Base-by-base conservation (phyloP, 37 sponge, comb jelly and placozoan species). In the Cladorhizidae sp. region DNA sequence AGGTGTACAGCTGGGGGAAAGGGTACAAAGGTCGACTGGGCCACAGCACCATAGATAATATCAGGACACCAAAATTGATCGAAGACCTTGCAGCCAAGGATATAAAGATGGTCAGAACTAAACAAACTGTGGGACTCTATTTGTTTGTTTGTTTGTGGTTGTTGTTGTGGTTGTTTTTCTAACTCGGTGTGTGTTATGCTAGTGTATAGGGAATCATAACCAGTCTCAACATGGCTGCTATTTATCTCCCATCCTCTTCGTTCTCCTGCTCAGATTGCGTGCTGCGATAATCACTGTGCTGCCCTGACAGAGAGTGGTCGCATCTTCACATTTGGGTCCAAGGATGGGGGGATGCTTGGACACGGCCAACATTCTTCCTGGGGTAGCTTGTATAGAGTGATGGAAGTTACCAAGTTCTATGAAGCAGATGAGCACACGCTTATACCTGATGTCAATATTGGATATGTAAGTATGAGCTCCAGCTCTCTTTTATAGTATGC, bases 1-100 rank as follows among this genome's bases (percentile, higher is more conserved):
- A 89, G 37, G 92, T 94, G 39, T 87, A 91, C 73, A 81, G 86
- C 65, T 90, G 90, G 89, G 91, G 92, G 31, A 83, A 78, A 42
- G 85, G 86, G 21, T 74, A 86, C 67, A 63, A 83, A 74, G 91
- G 90, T 64, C 89, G 90, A 18, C 73, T 93, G 52, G 96, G 93
- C 29, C 96, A 95, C 52, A 39, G 67, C 1, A 68, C 77, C 32
- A 54, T 85, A 57, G 93, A 92, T 17, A 82, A 92, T 68, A 36
- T 80, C 5, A 26, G 83, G 12, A 23, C 90, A 49, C 95, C 95
- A 29, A 87, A 82, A 73, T 59, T 79, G 39, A 51, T 95, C 0
- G 92, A 95, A 63, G 86, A 84, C 9, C 80, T 95, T 0, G 70
- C 36, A 52, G 82, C 83, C 25, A 74, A 73, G 28, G 79, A 93